Evolutionary conservation across 2,113 vertebrate species (phyloP), one percentile per base, ranked within the genome.

Genomic region (Myanophis thanlyinensis): DNA sequence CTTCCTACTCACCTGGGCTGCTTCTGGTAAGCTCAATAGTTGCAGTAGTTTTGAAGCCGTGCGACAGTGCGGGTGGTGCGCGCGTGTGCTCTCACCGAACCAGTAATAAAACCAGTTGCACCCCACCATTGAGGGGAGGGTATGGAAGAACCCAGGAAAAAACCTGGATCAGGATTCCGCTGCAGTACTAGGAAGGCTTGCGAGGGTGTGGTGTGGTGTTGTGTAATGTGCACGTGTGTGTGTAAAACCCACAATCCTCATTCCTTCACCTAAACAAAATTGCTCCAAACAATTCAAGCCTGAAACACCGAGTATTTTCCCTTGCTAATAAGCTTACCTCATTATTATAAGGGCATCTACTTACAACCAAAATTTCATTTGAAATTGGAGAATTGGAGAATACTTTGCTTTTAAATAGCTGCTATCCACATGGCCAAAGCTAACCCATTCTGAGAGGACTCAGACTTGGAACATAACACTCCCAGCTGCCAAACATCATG

Each of bases 141-240:
- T 30, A 7, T 5, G 27, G 23, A 80, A 47, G 40, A 5, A 8
- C 48, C 40, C 59, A 35, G 54, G 87, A 22, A 7, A n/a, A 92
- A 52, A 54, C n/a, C 67, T 23, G 13, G 20, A 48, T 92, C n/a
- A 44, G 30, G 3, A 25, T 10, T 91, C 52, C 27, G 11, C 12
- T 10, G 18, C 49, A 53, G 22, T 40, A 87, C 35, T 67, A 84
- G 47, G 20, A 92, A 40, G n/a, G 46, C 11, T 86, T 44, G 3
- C 3, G 1, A 23, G 4, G 6, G 1, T 40, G 12, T 30, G 22
- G 12, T 7, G 7, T 11, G 9, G 2, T 22, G 7, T 11, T 4
- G 2, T 22, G 1, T n/a, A 12, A 0, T 18, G 51, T 53, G 46
- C 25, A 22, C 6, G 56, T 13, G 10, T 15, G 30, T 73, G 62